Base-by-base conservation (phyloP, 2,113 vertebrate genomes). In the Haliaeetus leucogaster region DNA sequence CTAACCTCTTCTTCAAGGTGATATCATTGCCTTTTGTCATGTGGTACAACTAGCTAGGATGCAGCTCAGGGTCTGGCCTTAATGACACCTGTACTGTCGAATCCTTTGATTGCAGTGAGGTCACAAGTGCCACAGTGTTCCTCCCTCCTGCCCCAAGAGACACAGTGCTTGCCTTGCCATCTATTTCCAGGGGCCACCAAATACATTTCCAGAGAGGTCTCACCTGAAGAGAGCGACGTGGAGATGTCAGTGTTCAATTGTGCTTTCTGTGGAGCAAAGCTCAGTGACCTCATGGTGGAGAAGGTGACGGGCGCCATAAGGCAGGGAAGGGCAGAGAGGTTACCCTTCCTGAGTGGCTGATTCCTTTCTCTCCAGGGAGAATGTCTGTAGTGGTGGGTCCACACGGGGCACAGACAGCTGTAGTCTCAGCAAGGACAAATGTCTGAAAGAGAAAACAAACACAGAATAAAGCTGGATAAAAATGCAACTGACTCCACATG, bases 381-480 rank as follows among this genome's bases (percentile, higher is more conserved):
- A 40, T 0, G 7, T 71, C 88, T 56, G 50, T 21, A 40, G 56
- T 53, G 19, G 11, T 53, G 58, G 53, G 30, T 63, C 81, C 55
- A 13, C 50, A 7, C 8, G 58, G 34, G 53, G 45, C 38, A 48
- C 47, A 9, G n/a, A 3, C 90, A 97, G 88, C 96, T 94, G 87
- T 65, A 86, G 71, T 47, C 81, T 43, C 67, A 88, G 95, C 84
- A 92, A 78, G 97, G 91, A 86, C 50, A 86, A 85, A 86, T 32
- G 29, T 48, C 82, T 82, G 91, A 7, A 14, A 86, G 83, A 65
- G 78, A 76, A 86, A 93, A 82, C 79, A 96, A 91, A 66, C 66
- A 56, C 4, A 43, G 40, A 76, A 73, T 80, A 82, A 80, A 84
- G 59, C 91, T 92, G 87, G 82, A 47, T 81, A 67, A 90, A 94